Base-by-base conservation (phyloP, 35 echinoderm and acorn worm genomes). In the Amphiura filiformis region DNA sequence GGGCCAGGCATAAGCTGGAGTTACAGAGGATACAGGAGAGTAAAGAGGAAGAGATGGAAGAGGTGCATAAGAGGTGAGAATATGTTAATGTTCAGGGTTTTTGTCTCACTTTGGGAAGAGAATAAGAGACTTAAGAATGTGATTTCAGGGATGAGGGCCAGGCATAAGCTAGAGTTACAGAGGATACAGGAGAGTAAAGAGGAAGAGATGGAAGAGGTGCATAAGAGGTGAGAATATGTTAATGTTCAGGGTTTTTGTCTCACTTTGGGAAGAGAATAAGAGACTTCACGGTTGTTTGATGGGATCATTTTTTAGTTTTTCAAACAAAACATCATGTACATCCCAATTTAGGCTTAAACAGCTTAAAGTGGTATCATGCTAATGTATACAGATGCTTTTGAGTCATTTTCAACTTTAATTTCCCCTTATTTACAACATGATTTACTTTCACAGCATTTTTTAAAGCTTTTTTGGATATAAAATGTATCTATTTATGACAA, bases 111-210 rank as follows among this genome's bases (percentile, higher is more conserved):
- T 61, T 61, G 70, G 20, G 96, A 99, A n/a, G 96, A 99, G 84
- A 99, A 94, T 85, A 99, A 92, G 88, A 33, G 93, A 37, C 39
- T 99, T 3, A 99, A 99, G 90, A 99, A 90, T 30, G 96, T 95
- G 87, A 99, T 99, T 89, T 99, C 96, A 0, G 96, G 95, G 84
- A 99, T 99, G 96, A 92, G 96, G 85, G 96, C 96, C 17, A 94
- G 96, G 36, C 96, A 99, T 83, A 99, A 99, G 86, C 84, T 99
- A 77, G 96, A 99, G 88, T 77, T 99, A n/a, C 85, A 83, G 32
- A 88, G 96, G 31, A 99, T 99, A 65, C 65, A 99, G 84, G 91
- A 91, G 34, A 94, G 90, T 82, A 99, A 99, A 81, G 93, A 99
- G 36, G 96, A 99, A 44, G 93, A 99, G 83, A 95, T 99, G 96